phyloP scores from a whole-genome alignment of 2,797 vertebrate species.

The Sitta carolinensis region DNA sequence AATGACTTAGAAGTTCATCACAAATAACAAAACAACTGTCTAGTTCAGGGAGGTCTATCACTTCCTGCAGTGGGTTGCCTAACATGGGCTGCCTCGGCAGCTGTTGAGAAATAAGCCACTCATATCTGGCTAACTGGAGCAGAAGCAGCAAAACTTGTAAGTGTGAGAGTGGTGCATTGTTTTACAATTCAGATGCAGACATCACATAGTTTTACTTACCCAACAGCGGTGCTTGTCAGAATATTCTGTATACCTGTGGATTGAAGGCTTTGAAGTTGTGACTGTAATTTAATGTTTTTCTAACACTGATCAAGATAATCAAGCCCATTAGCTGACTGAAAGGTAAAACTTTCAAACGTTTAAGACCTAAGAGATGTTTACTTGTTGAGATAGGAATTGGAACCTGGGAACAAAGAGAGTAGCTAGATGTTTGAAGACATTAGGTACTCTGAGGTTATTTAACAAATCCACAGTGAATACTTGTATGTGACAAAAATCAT shows the following conservation, averaged over 20 bases:
- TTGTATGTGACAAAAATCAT: background rate
- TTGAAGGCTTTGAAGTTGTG: background rate
- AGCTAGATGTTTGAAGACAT: background rate
- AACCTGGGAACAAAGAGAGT: background rate
- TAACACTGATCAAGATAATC: fast-evolving
- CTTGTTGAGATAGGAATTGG: background rate
- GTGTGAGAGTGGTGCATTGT: background rate
- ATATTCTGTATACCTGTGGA: background rate
- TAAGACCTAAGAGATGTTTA: background rate
- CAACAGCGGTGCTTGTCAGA: background rate
- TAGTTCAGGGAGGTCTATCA: background rate
- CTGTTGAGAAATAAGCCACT: background rate
- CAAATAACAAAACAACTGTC: background rate
- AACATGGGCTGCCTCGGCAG: background rate
- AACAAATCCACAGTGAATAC: background rate
- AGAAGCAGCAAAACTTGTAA: background rate
- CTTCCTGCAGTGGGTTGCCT: background rate
- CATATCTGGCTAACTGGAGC: background rate
- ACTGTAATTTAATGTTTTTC: background rate
- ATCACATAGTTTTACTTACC: background rate
- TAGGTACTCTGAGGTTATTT: background rate
- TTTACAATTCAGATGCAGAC: background rate
- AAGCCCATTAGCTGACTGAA: background rate
- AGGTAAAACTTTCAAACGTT: background rate
- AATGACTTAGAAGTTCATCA: background rate